Conservation (phyloP, 2,888 invertebrate species). For the Mimas tiliae region DNA sequence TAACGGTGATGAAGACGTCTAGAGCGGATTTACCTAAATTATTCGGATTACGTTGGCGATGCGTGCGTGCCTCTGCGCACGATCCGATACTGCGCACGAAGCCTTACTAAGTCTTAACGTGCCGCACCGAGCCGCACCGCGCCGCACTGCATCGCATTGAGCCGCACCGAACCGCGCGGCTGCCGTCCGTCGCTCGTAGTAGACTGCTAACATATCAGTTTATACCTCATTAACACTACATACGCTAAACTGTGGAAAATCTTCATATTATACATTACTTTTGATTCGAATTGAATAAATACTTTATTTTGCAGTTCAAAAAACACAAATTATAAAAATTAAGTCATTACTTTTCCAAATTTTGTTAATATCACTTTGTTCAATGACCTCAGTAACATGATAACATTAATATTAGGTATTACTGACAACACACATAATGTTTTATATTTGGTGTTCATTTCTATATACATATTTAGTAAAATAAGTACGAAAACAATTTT, state of each 20-base stretch:
- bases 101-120: not conserved
- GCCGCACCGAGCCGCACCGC: not conserved
- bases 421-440: no score
- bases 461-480: no score
- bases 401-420: no score
- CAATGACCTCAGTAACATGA: no score
- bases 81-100: slow-evolving; percentile 47
- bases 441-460: no score
- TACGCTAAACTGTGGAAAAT: not conserved
- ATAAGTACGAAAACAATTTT: no score
- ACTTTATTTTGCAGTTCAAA: no score
- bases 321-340: no score
- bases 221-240: not conserved
- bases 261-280: not conserved
- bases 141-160: not conserved
- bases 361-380: no score
- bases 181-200: not conserved
- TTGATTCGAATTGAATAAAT: no score
- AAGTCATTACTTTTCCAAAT: no score
- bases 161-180: not conserved
- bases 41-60: slow-evolving; percentile 71
- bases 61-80: slow-evolving; percentile 60
- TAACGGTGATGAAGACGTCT: slow-evolving; percentile 75
- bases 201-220: not conserved
- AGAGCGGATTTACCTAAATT: slow-evolving; percentile 76